Conservation (phyloP, 2,888 invertebrate species). For the Mesorhabditis belari region DNA sequence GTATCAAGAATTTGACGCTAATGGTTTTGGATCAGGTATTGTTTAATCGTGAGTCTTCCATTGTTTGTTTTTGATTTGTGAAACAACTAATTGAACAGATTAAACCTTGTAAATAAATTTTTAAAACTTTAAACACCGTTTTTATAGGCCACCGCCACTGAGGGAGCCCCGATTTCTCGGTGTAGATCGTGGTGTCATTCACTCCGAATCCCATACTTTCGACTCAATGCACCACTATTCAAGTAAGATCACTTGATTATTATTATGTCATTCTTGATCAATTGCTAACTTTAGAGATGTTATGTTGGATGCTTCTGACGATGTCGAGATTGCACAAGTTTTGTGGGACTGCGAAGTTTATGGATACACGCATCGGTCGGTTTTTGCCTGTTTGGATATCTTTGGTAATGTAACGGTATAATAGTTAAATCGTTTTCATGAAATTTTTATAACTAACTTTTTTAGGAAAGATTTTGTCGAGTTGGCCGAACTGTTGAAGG, state of each 20-base stretch:
- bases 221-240: conserved; percentile 77
- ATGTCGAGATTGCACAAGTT: conserved; percentile 40
- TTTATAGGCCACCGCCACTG: conserved; percentile 75
- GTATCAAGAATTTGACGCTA: conserved; percentile 73
- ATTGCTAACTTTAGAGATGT: conserved; percentile 29
- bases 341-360: conserved; percentile 51
- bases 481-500: conserved; percentile 22
- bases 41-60: neutral
- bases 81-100: no score
- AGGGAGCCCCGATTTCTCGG: conserved; percentile 86
- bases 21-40: conserved; percentile 81
- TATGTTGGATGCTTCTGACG: conserved; percentile 43
- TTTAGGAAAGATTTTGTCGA: conserved; percentile 31
- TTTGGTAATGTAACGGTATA: neutral
- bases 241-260: conserved; percentile 50
- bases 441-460: neutral
- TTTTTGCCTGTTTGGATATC: neutral
- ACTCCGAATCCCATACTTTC: conserved; percentile 73
- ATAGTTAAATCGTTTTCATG: neutral
- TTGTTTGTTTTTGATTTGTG: neutral
- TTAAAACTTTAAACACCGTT: no score
- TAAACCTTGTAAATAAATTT: no score
- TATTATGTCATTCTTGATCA: no score
- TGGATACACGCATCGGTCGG: conserved; percentile 29
- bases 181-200: conserved; percentile 86